A percentile compares a stretch with the other conserved stretches of the same genome.
Conservation (phyloP, 2,113 vertebrate species). For the Osmerus eperlanus region DNA sequence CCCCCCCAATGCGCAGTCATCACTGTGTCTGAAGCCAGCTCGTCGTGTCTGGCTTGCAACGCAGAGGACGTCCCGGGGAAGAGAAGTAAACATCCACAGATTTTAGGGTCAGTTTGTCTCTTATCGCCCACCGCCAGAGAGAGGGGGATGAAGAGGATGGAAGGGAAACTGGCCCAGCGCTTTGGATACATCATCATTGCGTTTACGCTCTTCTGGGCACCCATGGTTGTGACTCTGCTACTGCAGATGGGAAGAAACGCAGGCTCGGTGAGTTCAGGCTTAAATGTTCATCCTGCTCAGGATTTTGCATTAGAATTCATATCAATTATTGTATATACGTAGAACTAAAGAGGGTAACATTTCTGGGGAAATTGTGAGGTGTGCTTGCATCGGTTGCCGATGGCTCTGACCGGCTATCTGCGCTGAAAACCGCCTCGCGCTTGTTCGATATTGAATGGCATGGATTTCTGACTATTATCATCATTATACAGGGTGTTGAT, state of each 20-base stretch:
- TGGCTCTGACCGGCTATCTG: too few species aligned
- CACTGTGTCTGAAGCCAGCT: slow-evolving; percentile 25
- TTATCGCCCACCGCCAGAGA: slow-evolving; percentile 52
- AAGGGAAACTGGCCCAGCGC: slow-evolving; percentile 61
- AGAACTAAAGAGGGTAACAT: background rate
- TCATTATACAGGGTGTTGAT: too few species aligned
- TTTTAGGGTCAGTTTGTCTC: slow-evolving; percentile 60
- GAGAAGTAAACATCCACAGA: slow-evolving; percentile 27
- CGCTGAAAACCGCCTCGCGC: too few species aligned
- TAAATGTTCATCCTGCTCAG: too few species aligned
- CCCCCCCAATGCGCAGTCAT: slow-evolving; percentile 2
- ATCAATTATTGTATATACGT: too few species aligned
- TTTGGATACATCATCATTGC: slow-evolving; percentile 63
- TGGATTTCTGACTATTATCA: too few species aligned
- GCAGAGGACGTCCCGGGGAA: too few species aligned
- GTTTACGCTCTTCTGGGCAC: slow-evolving; percentile 62
- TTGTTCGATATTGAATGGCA: too few species aligned
- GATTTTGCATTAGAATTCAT: too few species aligned
- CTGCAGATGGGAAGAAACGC: slow-evolving; percentile 34
- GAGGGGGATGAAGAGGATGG: slow-evolving; percentile 54
- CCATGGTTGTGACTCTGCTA: slow-evolving; percentile 54
- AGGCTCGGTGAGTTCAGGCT: slow-evolving; percentile 41
- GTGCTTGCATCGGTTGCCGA: too few species aligned
- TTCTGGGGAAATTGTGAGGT: too few species aligned
- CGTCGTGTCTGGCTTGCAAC: background rate